phyloP scores from a whole-genome alignment of 2,888 invertebrate species.

The Empis livida region DNA sequence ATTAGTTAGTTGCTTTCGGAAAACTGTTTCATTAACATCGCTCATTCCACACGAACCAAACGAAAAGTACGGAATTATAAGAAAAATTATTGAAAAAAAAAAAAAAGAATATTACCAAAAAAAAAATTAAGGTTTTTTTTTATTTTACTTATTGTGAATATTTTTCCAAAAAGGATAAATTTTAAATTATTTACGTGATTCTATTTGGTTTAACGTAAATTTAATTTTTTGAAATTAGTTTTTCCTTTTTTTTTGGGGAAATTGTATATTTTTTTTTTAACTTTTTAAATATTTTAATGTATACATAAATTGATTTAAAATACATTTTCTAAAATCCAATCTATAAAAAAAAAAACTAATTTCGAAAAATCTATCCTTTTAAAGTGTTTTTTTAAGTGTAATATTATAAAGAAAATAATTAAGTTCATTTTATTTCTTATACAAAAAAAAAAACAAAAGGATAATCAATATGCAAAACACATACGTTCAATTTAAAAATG shows the following conservation, averaged over 20 bases:
- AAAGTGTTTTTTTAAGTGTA: background rate
- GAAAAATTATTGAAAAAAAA: slow-evolving; percentile 12
- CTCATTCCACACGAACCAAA: slow-evolving; percentile 28
- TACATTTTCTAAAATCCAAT: too few species aligned
- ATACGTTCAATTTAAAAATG: slow-evolving; percentile 36
- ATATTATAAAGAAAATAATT: slow-evolving; percentile 25
- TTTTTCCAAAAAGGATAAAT: too few species aligned
- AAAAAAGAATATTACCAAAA: slow-evolving; percentile 22
- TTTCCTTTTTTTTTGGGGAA: background rate
- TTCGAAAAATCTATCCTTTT: background rate
- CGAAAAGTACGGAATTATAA: slow-evolving; percentile 8
- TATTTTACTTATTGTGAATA: too few species aligned
- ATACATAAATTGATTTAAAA: too few species aligned
- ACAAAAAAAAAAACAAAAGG: slow-evolving; percentile 4
- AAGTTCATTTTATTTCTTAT: background rate
- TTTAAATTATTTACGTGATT: too few species aligned
- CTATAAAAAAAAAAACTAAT: background rate
- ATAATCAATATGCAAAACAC: slow-evolving; percentile 5
- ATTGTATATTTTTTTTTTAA: slow-evolving; percentile 3
- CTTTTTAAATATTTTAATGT: slow-evolving; percentile 1
- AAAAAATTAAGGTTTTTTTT: too few species aligned
- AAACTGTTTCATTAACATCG: slow-evolving; percentile 37
- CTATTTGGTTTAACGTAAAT: slow-evolving; percentile 4
- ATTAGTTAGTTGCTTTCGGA: slow-evolving; percentile 36
- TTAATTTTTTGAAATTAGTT: slow-evolving; percentile 6